These are phyloP conservation scores for Aphelocoma coerulescens DNA, from an alignment of 2,113 vertebrate genomes.

Conservation along the genomic window DNA sequence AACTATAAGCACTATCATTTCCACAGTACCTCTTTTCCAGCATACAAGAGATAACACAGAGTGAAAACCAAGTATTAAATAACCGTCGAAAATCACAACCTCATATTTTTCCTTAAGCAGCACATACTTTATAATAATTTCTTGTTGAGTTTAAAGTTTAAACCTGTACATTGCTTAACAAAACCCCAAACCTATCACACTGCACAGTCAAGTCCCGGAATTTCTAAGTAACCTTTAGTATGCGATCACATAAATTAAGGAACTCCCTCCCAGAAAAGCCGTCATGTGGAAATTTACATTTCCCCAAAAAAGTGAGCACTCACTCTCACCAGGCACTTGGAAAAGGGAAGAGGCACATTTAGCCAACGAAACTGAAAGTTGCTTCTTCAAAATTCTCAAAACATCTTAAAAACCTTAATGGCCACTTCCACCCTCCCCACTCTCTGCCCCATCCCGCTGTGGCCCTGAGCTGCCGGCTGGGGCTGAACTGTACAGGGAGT, in stretches of 20 bases:
- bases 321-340: background rate
- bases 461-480: background rate
- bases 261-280: background rate
- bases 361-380: background rate
- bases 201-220: background rate
- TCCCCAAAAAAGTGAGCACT: background rate
- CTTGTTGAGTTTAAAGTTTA: background rate
- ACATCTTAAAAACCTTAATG: rapidly evolving
- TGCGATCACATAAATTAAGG: background rate
- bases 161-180: background rate
- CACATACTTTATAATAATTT: background rate
- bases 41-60: background rate
- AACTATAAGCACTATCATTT: background rate
- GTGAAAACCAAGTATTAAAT: background rate
- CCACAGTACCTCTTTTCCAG: background rate
- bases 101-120: background rate
- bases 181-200: background rate
- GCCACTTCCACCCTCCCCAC: background rate
- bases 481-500: rapidly evolving
- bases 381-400: background rate
- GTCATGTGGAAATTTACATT: rapidly evolving
- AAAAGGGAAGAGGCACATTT: background rate
- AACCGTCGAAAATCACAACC: rapidly evolving
- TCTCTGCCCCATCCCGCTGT: too few species aligned
- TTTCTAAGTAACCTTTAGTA: rapidly evolving